These are phyloP conservation scores for Malacoraja senta DNA, from an alignment of 2,797 vertebrate species.

Conservation along the genomic window DNA sequence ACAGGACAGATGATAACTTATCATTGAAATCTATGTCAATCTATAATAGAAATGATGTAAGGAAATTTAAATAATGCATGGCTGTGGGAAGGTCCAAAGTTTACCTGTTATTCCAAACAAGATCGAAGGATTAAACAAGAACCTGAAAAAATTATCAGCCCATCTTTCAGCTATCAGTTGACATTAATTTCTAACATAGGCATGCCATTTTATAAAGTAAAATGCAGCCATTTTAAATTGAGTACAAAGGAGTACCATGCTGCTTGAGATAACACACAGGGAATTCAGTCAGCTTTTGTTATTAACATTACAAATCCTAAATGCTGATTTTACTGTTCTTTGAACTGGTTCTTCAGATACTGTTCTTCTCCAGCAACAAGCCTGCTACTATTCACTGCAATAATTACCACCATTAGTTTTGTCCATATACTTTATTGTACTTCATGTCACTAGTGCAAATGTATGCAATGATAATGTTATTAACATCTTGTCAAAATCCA, in stretches of 20 bases:
- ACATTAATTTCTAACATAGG: neutral
- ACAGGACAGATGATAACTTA: too few species aligned
- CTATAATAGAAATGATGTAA: too few species aligned
- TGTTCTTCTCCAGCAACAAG: neutral
- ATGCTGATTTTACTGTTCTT: neutral
- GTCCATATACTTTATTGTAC: neutral
- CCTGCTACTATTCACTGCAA: neutral
- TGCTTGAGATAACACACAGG: neutral
- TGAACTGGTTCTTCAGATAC: neutral
- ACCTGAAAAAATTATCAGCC: too few species aligned
- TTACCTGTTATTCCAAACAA: too few species aligned
- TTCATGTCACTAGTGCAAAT: neutral
- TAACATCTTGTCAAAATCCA: neutral
- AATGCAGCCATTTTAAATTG: neutral
- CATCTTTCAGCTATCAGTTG: neutral
- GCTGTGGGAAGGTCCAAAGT: too few species aligned
- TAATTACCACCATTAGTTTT: neutral
- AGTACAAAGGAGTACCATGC: neutral
- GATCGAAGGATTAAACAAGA: too few species aligned
- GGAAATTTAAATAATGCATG: too few species aligned
- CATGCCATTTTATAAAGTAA: neutral
- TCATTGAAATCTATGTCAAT: too few species aligned
- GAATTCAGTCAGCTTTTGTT: too few species aligned
- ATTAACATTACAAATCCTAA: neutral
- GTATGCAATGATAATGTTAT: neutral